Conservation (phyloP, 2,888 invertebrate species). For the Macaria notata region DNA sequence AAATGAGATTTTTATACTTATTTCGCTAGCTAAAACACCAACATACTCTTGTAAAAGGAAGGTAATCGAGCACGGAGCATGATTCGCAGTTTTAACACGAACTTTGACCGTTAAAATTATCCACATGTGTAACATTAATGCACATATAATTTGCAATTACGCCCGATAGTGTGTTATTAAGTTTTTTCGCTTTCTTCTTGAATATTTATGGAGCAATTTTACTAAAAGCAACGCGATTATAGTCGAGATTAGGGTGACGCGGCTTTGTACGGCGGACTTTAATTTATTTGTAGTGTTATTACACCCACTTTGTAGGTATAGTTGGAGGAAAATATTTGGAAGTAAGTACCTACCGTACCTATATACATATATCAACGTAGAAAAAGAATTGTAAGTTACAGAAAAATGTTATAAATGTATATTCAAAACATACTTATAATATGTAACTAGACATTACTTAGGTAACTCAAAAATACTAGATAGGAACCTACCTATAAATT, state of each 20-base stretch:
- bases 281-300: constrained; percentile 31
- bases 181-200: constrained; percentile 60
- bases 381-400: too few relatives aligned
- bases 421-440: too few relatives aligned
- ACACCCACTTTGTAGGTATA: background rate
- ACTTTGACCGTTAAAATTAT: constrained; percentile 46
- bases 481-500: too few relatives aligned
- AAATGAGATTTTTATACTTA: too few relatives aligned
- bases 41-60: too few relatives aligned
- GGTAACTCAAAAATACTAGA: too few relatives aligned
- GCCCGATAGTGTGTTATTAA: constrained; percentile 68
- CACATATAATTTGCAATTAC: constrained; percentile 70
- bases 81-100: constrained; percentile 23
- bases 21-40: too few relatives aligned
- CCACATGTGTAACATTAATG: constrained; percentile 45
- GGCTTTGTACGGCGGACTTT: constrained; percentile 13
- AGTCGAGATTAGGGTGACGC: constrained; percentile 47
- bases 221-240: constrained; percentile 74
- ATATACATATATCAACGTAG: background rate
- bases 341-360: background rate
- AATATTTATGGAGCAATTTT: constrained; percentile 79
- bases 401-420: too few relatives aligned
- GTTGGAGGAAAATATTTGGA: too few relatives aligned
- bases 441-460: too few relatives aligned
- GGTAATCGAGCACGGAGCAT: too few relatives aligned